These are phyloP conservation scores for Drosophila murphyi DNA, from an alignment of 1,140 invertebrate species.

Conservation along the genomic window DNA sequence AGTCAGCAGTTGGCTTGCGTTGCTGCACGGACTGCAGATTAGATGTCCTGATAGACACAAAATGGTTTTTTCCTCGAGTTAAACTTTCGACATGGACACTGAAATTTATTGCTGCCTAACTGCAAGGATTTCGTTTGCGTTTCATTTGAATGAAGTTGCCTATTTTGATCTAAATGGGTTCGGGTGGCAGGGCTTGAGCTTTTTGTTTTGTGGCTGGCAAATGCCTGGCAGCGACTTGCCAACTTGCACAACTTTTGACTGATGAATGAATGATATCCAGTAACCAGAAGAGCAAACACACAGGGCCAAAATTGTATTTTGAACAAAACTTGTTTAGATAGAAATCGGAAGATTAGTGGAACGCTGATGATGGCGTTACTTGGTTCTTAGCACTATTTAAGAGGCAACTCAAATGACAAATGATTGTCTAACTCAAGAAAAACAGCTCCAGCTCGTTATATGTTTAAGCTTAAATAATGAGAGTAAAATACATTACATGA, in stretches of 20 bases:
- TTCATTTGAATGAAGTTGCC: constrained; percentile 49
- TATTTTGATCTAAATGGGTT: constrained; percentile 54
- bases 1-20: constrained; percentile 33
- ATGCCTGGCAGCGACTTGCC: constrained; percentile 37
- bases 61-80: constrained; percentile 70
- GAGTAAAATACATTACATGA: no score
- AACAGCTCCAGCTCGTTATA: no score
- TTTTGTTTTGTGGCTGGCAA: constrained; percentile 50
- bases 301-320: background rate
- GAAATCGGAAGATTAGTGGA: constrained; percentile 13
- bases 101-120: constrained; percentile 72
- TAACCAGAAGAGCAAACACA: background rate
- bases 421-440: background rate
- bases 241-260: constrained; percentile 43
- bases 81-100: constrained; percentile 70
- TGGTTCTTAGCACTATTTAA: background rate
- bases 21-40: constrained; percentile 71
- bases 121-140: constrained; percentile 40
- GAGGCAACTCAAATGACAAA: background rate
- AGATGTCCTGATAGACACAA: constrained; percentile 77
- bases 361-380: background rate
- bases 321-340: constrained; percentile 23
- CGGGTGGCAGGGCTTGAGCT: constrained; percentile 8
- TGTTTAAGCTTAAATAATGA: no score
- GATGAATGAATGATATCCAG: constrained; percentile 29